Evolutionary conservation across 2,113 vertebrate species (phyloP), one percentile per base, ranked within the genome.

Genomic region (Phainopepla nitens): DNA sequence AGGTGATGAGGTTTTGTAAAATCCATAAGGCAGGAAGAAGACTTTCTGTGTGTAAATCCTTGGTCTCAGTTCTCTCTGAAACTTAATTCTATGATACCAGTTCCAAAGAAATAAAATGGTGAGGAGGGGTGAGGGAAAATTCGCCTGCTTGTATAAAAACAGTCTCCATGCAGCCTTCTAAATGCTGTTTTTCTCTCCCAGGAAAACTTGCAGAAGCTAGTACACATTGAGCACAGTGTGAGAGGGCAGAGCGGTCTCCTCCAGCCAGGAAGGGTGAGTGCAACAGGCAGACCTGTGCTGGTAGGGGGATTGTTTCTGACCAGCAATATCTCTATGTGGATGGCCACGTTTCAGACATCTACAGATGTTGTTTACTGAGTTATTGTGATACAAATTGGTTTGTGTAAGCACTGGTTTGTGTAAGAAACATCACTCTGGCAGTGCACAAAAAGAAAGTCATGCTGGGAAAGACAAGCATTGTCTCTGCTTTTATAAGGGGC

Each of bases 141-240:
- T 83, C 78, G 31, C 64, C 39, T 66, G 64, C 28, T 78, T 94
- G 19, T 62, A 33, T 91, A 41, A 91, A 82, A 80, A 29, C 31
- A 39, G 47, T 58, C 14, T 51, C 33, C 33, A 36, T 25, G 29
- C 7, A 1, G 18, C 33, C 58, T 92, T 39, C 73, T 96, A 79
- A 95, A 84, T 3, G 3, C 66, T 82, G 41, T 62, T 84, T 96
- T 51, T 97, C 62, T 95, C 61, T 95, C 57, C 61, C 94, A 99
- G 99, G 99, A 99, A 98, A 99, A 99, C 94, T 82, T 99, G 93
- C 98, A 99, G 97, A 99, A 99, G 90, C 97, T 99, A 97, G 98
- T 99, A 89, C 99, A 99, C 96, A 99, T 99, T 18, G 99, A 99
- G 89, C 98, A 99, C 98, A 99, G 99, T 8, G 97, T 99, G 70